Evolutionary conservation across 2,113 vertebrate genomes (phyloP), one percentile per base, ranked within the genome.

Genomic region (Hippocampus comes): DNA sequence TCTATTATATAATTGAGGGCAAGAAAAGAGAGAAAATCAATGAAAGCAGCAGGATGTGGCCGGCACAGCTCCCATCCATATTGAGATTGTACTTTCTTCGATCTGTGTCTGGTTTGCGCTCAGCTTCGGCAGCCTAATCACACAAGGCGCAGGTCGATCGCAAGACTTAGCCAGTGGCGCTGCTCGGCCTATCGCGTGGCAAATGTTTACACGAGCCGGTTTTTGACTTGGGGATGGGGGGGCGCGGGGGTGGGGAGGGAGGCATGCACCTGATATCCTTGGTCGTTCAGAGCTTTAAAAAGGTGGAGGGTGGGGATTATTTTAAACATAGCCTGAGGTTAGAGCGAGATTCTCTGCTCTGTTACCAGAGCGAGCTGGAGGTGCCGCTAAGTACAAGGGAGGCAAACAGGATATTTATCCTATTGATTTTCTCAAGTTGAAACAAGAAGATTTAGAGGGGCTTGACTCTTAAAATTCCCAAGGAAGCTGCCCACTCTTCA

Each of bases 1-100:
- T 88, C 90, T 88, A 90, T 93, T 92, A 92, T 92, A 92, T 92
- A 93, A 93, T 92, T 92, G 91, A 92, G 90, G 91, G 78, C 75
- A 77, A 17, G 30, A 42, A 55, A 76, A 82, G 14, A 90, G 89
- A 76, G 80, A 90, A 90, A 93, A 94, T 94, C 92, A 89, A 94
- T 93, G 82, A 69, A 68, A 71, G 87, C 91, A 91, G 92, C 91
- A 89, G 90, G 87, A 90, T 76, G 82, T 90, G 88, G 85, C 49
- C 72, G 79, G 84, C 84, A 10, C 64, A 70, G 71, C 73, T 78
- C 69, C 25, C 69, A 86, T 91, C 90, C 90, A 90, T 92, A 91
- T 89, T 87, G 89, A 91, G 85, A 89, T 83, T 80, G 82, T 69
- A 68, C 71, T 73, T 66, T 77, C 85, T 89, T 93, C 91, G 91